Evolutionary conservation across 30 jellyfish, hydroid and myxozoan genomes (phyloP).

Genomic region (Chrysaora quinquecirrha): DNA sequence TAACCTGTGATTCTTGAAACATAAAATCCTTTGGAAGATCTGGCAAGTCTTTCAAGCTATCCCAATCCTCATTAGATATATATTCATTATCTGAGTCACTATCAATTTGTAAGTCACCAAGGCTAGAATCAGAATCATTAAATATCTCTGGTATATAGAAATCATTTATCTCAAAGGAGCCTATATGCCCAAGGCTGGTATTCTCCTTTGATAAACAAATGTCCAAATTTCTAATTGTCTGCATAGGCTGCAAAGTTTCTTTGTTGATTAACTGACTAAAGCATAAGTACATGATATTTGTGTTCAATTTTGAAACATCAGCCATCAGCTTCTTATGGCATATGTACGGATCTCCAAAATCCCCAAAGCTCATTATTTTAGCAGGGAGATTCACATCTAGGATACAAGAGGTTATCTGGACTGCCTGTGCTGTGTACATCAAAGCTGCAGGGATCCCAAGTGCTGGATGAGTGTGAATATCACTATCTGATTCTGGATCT

Average conservation of each 20-base stretch:
- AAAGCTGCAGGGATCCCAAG: constrained; percentile 92
- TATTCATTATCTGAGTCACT: constrained; percentile 58
- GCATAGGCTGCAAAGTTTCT: constrained; percentile 34
- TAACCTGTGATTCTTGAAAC: constrained; percentile 24
- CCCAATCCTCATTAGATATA: constrained; percentile 78
- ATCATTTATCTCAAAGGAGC: constrained; percentile 65
- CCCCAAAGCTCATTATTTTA: constrained; percentile 60
- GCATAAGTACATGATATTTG: constrained; percentile 61
- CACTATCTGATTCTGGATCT: constrained; percentile 63
- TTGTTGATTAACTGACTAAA: constrained; percentile 74
- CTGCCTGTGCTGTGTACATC: constrained; percentile 75
- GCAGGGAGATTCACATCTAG: constrained; percentile 83
- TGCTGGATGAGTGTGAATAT: constrained; percentile 58
- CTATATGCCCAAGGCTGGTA: constrained; percentile 62
- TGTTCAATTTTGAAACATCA: constrained; percentile 55
- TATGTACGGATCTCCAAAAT: constrained; percentile 64
- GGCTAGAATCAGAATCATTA: constrained; percentile 74
- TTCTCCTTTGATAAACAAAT: constrained; percentile 63
- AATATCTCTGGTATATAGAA: constrained; percentile 72
- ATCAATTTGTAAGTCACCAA: constrained; percentile 67
- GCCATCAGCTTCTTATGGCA: constrained; percentile 56
- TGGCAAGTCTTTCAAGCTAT: constrained; percentile 78
- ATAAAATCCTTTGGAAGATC: constrained; percentile 56
- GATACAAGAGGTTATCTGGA: constrained; percentile 49
- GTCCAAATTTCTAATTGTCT: constrained; percentile 63